Evolutionary conservation across 2,113 vertebrate species (phyloP).

Genomic region (Platycercus adscitus): DNA sequence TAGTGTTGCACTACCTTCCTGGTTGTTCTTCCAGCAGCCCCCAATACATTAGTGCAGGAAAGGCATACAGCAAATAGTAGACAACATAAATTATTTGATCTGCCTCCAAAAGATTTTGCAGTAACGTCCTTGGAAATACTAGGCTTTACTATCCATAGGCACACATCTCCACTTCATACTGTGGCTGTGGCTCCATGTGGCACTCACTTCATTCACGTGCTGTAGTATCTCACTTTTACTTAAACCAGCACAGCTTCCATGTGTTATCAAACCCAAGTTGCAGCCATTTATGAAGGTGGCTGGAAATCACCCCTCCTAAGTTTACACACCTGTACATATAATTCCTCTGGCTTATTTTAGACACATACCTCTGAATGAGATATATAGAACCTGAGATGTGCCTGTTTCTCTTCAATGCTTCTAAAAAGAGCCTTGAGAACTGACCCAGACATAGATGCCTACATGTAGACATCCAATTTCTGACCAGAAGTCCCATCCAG

Average conservation of each 20-base stretch:
- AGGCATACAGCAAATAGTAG: background rate
- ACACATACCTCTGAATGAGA: accelerated
- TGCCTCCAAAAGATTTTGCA: background rate
- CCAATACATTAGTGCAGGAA: background rate
- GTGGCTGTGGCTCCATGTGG: background rate
- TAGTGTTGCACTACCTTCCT: background rate
- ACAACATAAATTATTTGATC: background rate
- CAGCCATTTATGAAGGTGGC: background rate
- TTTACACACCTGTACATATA: background rate
- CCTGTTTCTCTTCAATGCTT: background rate
- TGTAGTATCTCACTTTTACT: background rate
- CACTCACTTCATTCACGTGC: background rate
- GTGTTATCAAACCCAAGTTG: background rate
- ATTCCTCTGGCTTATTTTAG: background rate
- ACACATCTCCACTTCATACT: background rate
- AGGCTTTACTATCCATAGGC: background rate
- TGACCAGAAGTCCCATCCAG: background rate
- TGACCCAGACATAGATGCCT: background rate
- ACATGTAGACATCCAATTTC: background rate
- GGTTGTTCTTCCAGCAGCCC: background rate
- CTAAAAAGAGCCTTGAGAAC: background rate
- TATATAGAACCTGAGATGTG: background rate
- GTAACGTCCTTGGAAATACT: background rate
- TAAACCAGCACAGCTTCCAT: background rate
- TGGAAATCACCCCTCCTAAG: background rate